A percentile compares a stretch with the other conserved stretches of the same genome.
Conservation (phyloP, 2,113 vertebrate genomes). For the Stomatorhinus ivindoensis region DNA sequence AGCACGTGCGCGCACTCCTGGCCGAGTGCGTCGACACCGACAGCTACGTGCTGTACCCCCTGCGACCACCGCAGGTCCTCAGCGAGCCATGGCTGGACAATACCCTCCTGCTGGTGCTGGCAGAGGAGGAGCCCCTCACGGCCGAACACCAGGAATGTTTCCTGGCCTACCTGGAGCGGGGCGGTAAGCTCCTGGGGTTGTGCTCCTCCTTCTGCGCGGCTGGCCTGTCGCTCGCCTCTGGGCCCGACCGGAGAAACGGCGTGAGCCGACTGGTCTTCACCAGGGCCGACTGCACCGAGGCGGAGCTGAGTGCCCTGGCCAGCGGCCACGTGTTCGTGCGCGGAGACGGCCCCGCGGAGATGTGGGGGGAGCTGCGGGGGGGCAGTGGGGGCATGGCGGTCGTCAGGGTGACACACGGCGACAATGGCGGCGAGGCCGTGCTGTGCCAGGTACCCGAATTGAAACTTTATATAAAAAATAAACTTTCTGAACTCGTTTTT, state of each 20-base stretch:
- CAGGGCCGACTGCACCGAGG: constrained; percentile 47
- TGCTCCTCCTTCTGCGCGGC: constrained; percentile 62
- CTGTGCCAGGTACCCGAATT: constrained; percentile 75
- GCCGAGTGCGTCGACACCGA: constrained; percentile 65
- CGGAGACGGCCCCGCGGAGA: constrained; percentile 37
- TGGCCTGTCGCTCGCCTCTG: constrained; percentile 55
- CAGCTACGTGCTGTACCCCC: constrained; percentile 69
- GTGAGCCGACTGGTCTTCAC: constrained; percentile 64
- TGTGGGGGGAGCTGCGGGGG: constrained; percentile 60
- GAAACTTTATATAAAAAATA: background rate
- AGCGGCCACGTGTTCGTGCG: constrained; percentile 60
- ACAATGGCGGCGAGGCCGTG: constrained; percentile 72
- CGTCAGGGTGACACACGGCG: constrained; percentile 62
- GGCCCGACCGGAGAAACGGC: constrained; percentile 22
- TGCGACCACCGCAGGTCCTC: constrained; percentile 63
- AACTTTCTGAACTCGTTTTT: background rate
- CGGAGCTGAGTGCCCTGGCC: constrained; percentile 60
- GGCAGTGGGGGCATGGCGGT: constrained; percentile 61
- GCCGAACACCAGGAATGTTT: constrained; percentile 58
- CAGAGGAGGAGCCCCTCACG: constrained; percentile 52
- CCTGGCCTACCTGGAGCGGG: constrained; percentile 66
- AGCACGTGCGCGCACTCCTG: constrained; percentile 53
- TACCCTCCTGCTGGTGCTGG: constrained; percentile 71
- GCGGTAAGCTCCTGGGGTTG: constrained; percentile 76
- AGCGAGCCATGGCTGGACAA: constrained; percentile 80